A percentile compares a stretch with the other conserved stretches of the same genome.
These are phyloP conservation scores for Glossosoma conforme DNA, from an alignment of 1,140 invertebrate species.

Conservation along the genomic window DNA sequence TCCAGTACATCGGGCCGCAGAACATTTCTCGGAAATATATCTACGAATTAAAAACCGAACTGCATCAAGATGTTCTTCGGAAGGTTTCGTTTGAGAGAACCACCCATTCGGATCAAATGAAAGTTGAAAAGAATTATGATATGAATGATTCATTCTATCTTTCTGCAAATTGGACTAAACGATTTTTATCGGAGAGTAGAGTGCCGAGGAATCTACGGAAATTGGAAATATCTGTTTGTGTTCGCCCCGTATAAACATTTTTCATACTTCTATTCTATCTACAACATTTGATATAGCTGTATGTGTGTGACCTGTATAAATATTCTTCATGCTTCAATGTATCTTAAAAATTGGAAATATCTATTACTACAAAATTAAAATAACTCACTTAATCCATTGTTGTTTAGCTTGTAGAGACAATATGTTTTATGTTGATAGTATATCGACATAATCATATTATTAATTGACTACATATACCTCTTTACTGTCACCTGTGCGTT, in stretches of 20 bases:
- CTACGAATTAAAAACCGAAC: constrained; percentile 14
- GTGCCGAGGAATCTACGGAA: constrained; percentile 4
- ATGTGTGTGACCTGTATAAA: too few relatives aligned
- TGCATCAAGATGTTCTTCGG: constrained; percentile 10
- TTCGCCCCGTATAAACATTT: constrained; percentile 7
- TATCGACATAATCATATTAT: too few relatives aligned
- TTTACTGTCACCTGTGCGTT: too few relatives aligned
- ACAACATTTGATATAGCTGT: too few relatives aligned
- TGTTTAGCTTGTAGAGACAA: too few relatives aligned
- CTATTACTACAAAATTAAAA: too few relatives aligned
- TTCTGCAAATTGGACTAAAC: constrained; percentile 19
- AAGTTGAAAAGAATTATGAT: constrained; percentile 13
- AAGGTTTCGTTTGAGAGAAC: constrained; percentile 16
- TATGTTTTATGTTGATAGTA: too few relatives aligned
- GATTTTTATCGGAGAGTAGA: constrained; percentile 11
- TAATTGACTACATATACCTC: too few relatives aligned
- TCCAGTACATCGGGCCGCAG: constrained; percentile 18
- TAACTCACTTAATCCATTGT: too few relatives aligned
- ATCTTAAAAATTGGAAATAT: too few relatives aligned
- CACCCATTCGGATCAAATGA: constrained; percentile 16
- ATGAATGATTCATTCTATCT: constrained; percentile 15
- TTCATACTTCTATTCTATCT: too few relatives aligned
- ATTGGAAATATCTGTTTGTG: constrained; percentile 13
- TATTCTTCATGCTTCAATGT: too few relatives aligned
- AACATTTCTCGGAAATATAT: constrained; percentile 16